Percentiles rank a stretch among this genome's conserved stretches.
phyloP scores from a whole-genome alignment of 1,140 invertebrate species.

The Drosophila tsacasi region DNA sequence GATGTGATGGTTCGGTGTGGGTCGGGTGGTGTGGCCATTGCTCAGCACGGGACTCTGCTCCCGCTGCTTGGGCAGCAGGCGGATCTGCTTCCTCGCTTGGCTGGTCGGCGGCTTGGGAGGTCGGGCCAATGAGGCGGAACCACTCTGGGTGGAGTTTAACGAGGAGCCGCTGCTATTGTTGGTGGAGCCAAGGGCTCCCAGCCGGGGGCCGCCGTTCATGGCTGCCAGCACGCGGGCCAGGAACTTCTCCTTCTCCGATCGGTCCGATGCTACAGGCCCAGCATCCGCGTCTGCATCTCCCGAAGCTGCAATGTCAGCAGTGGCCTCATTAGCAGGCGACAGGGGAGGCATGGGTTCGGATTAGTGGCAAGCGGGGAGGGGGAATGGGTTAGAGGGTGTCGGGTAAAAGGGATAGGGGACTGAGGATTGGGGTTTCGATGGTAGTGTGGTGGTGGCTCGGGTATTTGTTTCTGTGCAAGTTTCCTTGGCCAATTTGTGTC shows the following conservation, averaged over 20 bases:
- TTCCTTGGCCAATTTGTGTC: slow-evolving; percentile 47
- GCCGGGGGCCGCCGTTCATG: slow-evolving; percentile 66
- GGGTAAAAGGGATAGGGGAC: background rate
- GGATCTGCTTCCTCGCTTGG: slow-evolving; percentile 71
- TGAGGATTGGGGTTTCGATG: background rate
- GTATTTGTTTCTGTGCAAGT: slow-evolving; percentile 38
- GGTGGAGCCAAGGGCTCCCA: slow-evolving; percentile 31
- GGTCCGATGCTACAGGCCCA: slow-evolving; percentile 42
- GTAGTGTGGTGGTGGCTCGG: slow-evolving; percentile 7
- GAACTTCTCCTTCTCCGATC: slow-evolving; percentile 65
- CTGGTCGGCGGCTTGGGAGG: slow-evolving; percentile 70
- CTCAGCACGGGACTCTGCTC: slow-evolving; percentile 72
- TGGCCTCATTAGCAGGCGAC: slow-evolving; percentile 65
- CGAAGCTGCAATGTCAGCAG: slow-evolving; percentile 72
- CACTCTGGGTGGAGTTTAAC: slow-evolving; percentile 54
- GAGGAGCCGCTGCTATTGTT: slow-evolving; percentile 69
- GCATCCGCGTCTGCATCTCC: slow-evolving; percentile 21
- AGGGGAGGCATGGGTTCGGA: slow-evolving; percentile 59
- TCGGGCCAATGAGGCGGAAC: slow-evolving; percentile 24
- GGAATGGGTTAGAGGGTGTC: slow-evolving; percentile 14
- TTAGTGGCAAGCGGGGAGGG: slow-evolving; percentile 43
- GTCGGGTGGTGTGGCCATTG: slow-evolving; percentile 56
- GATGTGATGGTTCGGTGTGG: slow-evolving; percentile 22
- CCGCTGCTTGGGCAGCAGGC: slow-evolving; percentile 70
- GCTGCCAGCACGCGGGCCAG: slow-evolving; percentile 72